Evolutionary conservation across 1,140 invertebrate genomes (phyloP).

Genomic region (Stegodyphus dumicola): DNA sequence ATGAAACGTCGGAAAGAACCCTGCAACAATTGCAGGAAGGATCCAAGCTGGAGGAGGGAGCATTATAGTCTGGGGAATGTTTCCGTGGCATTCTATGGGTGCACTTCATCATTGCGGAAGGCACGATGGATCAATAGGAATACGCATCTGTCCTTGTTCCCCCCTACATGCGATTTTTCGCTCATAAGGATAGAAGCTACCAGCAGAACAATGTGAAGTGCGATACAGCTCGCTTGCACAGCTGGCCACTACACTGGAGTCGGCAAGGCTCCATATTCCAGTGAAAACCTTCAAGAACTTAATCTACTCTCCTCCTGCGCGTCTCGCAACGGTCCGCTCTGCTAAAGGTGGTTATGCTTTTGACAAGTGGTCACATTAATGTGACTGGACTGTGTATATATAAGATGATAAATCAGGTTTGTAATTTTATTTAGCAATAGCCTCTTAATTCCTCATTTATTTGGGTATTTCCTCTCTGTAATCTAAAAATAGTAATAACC

Average conservation of each 20-base stretch:
- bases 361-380: slow-evolving; percentile 7
- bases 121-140: not conserved
- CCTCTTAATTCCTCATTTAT: too few species aligned
- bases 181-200: not conserved
- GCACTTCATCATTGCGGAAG: not conserved
- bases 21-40: not conserved
- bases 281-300: not conserved
- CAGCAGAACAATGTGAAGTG: not conserved
- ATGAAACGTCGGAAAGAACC: not conserved
- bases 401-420: not conserved
- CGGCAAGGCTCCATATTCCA: not conserved
- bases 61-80: not conserved
- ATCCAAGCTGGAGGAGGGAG: slow-evolving; percentile 1
- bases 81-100: not conserved
- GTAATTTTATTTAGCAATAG: too few species aligned
- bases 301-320: not conserved
- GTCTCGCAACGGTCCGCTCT: not conserved
- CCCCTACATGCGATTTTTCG: not conserved
- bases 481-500: too few species aligned
- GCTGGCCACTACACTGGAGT: not conserved
- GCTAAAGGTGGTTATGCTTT: not conserved
- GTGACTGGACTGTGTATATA: not conserved
- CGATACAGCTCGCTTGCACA: not conserved
- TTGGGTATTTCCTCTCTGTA: too few species aligned
- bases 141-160: not conserved